Evolutionary conservation across 2,888 invertebrate genomes (phyloP), one percentile per base, ranked within the genome.

Genomic region (Aricia artaxerxes): DNA sequence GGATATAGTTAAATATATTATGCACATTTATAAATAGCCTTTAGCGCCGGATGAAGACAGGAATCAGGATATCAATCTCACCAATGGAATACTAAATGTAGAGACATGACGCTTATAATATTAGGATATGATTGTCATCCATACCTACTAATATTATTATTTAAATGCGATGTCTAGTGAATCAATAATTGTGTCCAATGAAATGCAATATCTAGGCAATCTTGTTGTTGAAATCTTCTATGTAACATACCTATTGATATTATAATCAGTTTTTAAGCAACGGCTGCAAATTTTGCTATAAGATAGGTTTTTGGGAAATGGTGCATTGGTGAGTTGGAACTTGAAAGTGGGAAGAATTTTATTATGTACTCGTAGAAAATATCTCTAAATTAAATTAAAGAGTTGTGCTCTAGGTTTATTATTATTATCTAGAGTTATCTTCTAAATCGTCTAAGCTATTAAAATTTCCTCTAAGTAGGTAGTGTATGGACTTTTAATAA

Each of bases 41-140:
- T 35, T 35, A 69, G 69, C 69, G 69, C 69, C 69, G 69, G 69
- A 69, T 13, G 69, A 69, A 38, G 69, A 13, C 69, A 35, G 69
- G 69, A 69, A 69, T 69, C 69, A 69, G 69, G 69, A 69, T 69
- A 69, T 69, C n/a, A 64, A 31, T 35, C 69, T 35, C 69, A 69
- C 35, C 69, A 35, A 69, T 69, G 35, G 69, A 69, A 69, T 69
- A 69, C 69, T 35, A 35, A 69, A 69, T 69, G 69, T 35, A 16
- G 69, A 69, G 69, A 4, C 24, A 9, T 69, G 35, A 69, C 31
- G 35, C 69, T 38, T 69, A 49, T 49, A 49, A 49, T 49, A 11
- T 49, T 49, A 69, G 69, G 69, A 69, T 38, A 69, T 64, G 3
- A 64, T 38, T 35, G 69, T 69, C 13, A 69, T 57, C 16, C 57